These are phyloP conservation scores for Daphoenositta chrysoptera DNA, from an alignment of 2,113 vertebrate genomes.

Conservation along the genomic window DNA sequence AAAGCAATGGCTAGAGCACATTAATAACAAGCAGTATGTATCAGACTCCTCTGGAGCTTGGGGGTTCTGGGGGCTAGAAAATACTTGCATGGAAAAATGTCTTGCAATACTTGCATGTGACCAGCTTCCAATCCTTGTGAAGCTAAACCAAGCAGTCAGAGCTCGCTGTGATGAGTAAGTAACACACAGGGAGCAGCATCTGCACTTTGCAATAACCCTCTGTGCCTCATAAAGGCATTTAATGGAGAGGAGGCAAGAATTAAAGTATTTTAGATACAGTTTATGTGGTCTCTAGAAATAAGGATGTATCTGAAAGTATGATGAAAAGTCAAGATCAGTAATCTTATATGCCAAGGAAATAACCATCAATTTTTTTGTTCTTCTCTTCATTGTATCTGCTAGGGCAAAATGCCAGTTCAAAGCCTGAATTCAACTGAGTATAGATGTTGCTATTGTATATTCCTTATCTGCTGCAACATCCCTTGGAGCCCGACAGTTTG, in stretches of 20 bases:
- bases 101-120: not conserved
- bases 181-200: not conserved
- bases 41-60: not conserved
- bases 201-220: not conserved
- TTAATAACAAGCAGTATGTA: not conserved
- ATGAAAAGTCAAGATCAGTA: not conserved
- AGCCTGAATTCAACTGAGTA: not conserved
- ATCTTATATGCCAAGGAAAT: not conserved
- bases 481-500: not conserved
- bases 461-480: not conserved
- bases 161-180: not conserved
- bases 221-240: not conserved
- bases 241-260: not conserved
- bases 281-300: not conserved
- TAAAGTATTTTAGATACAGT: not conserved
- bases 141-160: not conserved
- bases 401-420: not conserved
- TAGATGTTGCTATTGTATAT: not conserved
- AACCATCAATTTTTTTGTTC: not conserved
- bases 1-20: not conserved
- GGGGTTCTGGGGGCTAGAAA: not conserved
- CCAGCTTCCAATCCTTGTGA: not conserved
- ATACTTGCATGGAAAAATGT: not conserved
- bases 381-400: not conserved
- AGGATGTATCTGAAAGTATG: not conserved